Base-by-base conservation (phyloP, 2,888 invertebrate genomes). In the Apotomis turbidana region DNA sequence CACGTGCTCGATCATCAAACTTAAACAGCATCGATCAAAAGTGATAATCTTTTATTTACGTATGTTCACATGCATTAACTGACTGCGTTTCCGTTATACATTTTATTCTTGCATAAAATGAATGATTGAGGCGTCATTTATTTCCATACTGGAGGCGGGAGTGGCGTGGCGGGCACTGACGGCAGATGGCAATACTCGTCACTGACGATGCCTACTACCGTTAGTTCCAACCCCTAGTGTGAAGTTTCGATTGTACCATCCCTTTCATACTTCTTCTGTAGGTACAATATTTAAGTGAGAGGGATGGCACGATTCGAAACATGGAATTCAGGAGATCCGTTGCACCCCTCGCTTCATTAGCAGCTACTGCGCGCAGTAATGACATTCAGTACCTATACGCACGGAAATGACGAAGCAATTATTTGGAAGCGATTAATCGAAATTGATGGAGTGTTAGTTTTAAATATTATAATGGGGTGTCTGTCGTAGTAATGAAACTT, bases 151-250 rank as follows among this genome's bases (percentile, higher is more conserved):
- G 68, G 73, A 73, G 74, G 57, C 61, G 71, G 74, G 78, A 78
- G 79, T 73, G 72, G 74, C 74, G 79, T 73, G 72, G 74, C 74
- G 74, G 74, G 68, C 68, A 78, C 78, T 81, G 84, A 79, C 80
- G 83, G 80, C 81, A 77, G 76, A 77, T 80, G 83, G 83, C 84
- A 82, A 81, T 84, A 74, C 80, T 78, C 78, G 0, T 41, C 77
- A 79, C 79, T 49, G 49, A 9, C 9, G 49, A 9, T 49, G 2
- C 8, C 3, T 49, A 49, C 49, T 0, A 6, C 9, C 49, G 49
- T 10, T 49, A 49, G 3, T 27, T 27, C 27, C 27, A 27, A 27
- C 27, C 27, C 27, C 27, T 27, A 27, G 27, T 27, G 0, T 2
- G 2, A 27, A 27, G 27, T 1, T 9, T 49, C 49, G 49, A 49